phyloP scores from a whole-genome alignment of 2,888 invertebrate genomes.

The Leptarthrus brevirostris region DNA sequence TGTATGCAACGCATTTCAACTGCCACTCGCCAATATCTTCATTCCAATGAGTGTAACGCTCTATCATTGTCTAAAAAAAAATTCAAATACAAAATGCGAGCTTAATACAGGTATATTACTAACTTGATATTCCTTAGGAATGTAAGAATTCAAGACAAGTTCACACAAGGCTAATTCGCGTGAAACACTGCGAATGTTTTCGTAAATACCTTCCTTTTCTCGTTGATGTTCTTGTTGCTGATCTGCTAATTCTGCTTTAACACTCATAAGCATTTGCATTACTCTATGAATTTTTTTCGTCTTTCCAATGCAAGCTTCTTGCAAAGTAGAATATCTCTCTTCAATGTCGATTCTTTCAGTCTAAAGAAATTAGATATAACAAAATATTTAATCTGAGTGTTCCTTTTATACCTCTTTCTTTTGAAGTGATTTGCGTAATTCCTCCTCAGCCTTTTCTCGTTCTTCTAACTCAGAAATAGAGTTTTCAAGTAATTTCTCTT shows the following conservation, averaged over 20 bases:
- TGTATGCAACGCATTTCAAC: slow-evolving; percentile 96
- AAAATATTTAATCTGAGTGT: slow-evolving; percentile 7
- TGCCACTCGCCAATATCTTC: slow-evolving; percentile 99
- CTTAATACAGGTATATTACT: slow-evolving; percentile 64
- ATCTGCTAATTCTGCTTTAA: slow-evolving; percentile 85
- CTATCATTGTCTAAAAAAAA: slow-evolving; percentile 79
- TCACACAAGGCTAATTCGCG: slow-evolving; percentile 92
- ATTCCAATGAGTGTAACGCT: slow-evolving; percentile 95
- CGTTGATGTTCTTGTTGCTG: slow-evolving; percentile 94
- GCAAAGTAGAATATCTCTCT: slow-evolving; percentile 92
- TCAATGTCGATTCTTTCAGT: slow-evolving; percentile 94
- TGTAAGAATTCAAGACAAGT: slow-evolving; percentile 90
- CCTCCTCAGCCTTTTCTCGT: slow-evolving; percentile 81
- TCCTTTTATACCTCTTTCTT: slow-evolving; percentile 78
- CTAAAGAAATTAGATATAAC: slow-evolving; percentile 61
- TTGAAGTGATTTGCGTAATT: slow-evolving; percentile 82
- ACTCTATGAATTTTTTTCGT: slow-evolving; percentile 92
- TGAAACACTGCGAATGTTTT: slow-evolving; percentile 89
- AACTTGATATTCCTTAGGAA: slow-evolving; percentile 91
- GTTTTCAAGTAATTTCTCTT: slow-evolving; percentile 88
- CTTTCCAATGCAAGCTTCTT: slow-evolving; percentile 94
- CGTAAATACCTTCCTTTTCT: slow-evolving; percentile 95
- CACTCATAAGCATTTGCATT: slow-evolving; percentile 86
- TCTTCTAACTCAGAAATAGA: slow-evolving; percentile 85
- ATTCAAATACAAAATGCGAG: slow-evolving; percentile 25